Conservation (phyloP, 2,888 invertebrate genomes). For the Dioctria rufipes region DNA sequence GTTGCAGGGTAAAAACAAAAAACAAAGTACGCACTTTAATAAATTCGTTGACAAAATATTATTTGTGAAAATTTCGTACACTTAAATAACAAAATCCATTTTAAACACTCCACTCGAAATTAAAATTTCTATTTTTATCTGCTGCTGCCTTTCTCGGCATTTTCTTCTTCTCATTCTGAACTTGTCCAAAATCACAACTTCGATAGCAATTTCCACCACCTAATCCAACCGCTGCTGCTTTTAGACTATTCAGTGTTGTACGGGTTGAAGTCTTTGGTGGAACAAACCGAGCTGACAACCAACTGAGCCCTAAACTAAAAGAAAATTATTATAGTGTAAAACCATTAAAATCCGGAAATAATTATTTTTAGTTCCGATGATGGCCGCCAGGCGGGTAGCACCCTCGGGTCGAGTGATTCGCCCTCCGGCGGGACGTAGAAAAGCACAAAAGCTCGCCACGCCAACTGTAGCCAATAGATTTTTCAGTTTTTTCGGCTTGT, state of each 20-base stretch:
- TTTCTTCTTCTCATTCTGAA: background rate
- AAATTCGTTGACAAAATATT: background rate
- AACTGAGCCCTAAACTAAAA: slow-evolving; percentile 81
- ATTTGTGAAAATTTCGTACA: background rate
- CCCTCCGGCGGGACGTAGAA: no score
- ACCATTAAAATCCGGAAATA: no score
- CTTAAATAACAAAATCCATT: background rate
- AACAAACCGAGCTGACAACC: slow-evolving; percentile 76
- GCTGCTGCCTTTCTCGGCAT: background rate
- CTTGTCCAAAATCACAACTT: slow-evolving; percentile 14
- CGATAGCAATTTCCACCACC: slow-evolving; percentile 81
- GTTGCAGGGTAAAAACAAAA: no score
- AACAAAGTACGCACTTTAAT: no score
- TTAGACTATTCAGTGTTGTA: slow-evolving; percentile 74
- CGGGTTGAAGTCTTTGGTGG: slow-evolving; percentile 69
- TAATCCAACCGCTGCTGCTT: slow-evolving; percentile 79
- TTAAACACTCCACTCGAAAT: slow-evolving; percentile 42
- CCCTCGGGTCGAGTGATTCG: no score
- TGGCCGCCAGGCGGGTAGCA: background rate
- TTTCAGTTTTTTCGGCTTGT: no score
- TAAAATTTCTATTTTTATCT: background rate
- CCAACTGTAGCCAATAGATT: no score
- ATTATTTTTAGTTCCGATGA: background rate
- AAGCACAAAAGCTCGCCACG: no score
- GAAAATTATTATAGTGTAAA: background rate